These are phyloP conservation scores for Halisarca cf. caerulea DNA, from an alignment of 37 sponge, comb jelly and placozoan genomes.

Conservation along the genomic window DNA sequence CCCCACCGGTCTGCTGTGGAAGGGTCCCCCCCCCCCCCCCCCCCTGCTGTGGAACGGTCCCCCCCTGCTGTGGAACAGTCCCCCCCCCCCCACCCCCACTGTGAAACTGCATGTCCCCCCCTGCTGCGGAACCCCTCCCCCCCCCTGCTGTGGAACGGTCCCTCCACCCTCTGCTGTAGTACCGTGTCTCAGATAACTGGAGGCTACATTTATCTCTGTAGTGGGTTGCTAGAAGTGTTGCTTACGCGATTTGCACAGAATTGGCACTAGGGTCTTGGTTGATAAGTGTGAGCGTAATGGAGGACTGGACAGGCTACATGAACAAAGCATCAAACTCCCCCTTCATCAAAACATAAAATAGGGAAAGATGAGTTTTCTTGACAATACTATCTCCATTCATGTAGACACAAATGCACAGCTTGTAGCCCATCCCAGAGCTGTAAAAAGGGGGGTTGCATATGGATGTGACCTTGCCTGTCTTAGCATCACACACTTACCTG, in stretches of 20 bases:
- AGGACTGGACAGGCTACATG: slow-evolving; percentile 16
- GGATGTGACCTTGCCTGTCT: slow-evolving; percentile 55
- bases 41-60: too few relatives aligned
- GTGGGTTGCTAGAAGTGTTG: too few relatives aligned
- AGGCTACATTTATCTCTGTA: too few relatives aligned
- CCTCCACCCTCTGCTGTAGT: too few relatives aligned
- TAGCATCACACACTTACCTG: slow-evolving; percentile 66
- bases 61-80: slow-evolving; percentile 28
- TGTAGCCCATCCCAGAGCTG: slow-evolving; percentile 76
- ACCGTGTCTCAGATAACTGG: too few relatives aligned
- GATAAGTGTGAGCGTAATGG: background rate
- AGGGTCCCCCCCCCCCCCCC: too few relatives aligned
- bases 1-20: too few relatives aligned
- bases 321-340: slow-evolving; percentile 35
- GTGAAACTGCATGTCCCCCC: too few relatives aligned
- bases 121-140: too few relatives aligned
- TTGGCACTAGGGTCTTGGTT: background rate
- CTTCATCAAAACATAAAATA: slow-evolving; percentile 83
- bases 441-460: slow-evolving; percentile 84
- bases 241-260: too few relatives aligned
- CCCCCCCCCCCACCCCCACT: too few relatives aligned
- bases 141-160: too few relatives aligned
- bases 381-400: slow-evolving; percentile 88
- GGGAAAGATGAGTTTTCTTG: slow-evolving; percentile 63
- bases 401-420: slow-evolving; percentile 82